Base-by-base conservation (phyloP, 1,140 invertebrate genomes). In the Heliothis subflexa region DNA sequence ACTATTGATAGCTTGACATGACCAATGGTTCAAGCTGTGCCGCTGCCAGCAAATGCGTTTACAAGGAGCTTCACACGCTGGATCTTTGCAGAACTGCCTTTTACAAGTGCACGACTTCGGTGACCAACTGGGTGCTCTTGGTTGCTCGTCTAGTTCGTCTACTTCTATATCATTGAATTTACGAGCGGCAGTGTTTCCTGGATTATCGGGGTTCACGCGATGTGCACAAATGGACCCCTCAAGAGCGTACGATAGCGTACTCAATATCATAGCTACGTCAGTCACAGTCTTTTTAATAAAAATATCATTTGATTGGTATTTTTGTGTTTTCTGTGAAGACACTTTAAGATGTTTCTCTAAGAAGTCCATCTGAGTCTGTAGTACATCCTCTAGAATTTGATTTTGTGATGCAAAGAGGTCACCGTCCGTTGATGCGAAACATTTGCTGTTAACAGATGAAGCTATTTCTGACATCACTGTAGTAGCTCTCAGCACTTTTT, bases 31-130 rank as follows among this genome's bases (percentile, higher is more conserved):
- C 21, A 94, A 78, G 81, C 61, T 83, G 77, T 86, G 76, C 75
- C 83, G 87, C 61, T 88, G 85, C 83, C 85, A 88, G 79, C 92
- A 94, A n/a, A 89, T 78, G 7, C 80, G 79, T 71, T 89, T 84
- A 74, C 92, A 93, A 1, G 47, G 47, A 4, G 83, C 70, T 7
- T 83, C 73, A 61, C 92, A 93, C 9, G 74, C 80, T 14, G 21
- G 14, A 55, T 87, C 83, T 45, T 50, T 33, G 74, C 91, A 93
- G 66, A 72, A 70, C 33, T 82, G 78, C 14, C 72, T 66, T 18
- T 77, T 49, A 80, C 92, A 92, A 14, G 10, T 54, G 76, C 91
- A 93, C 52, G 80, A 72, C 25, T 83, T 86, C 1, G 84, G 86
- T 9, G 71, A 61, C 49, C 82, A 85, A 40, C 25, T 61, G 13